phyloP scores from a whole-genome alignment of 2,888 invertebrate genomes.

The Heliconius ismenius region DNA sequence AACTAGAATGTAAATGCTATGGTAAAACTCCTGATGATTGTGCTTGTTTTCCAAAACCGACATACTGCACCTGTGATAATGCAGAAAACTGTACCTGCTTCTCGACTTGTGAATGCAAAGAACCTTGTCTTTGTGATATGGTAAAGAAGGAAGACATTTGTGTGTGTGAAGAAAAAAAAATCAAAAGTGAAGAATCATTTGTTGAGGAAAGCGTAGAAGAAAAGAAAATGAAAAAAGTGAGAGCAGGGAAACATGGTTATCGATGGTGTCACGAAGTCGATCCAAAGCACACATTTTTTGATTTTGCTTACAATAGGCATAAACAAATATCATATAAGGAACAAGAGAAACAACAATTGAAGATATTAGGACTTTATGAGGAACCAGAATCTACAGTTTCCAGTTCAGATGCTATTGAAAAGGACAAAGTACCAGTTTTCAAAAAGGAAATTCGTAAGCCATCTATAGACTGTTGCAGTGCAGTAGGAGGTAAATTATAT shows the following conservation, averaged over 20 bases:
- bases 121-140: conserved; percentile 66
- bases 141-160: conserved; percentile 52
- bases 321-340: conserved; percentile 59
- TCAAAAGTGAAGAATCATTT: conserved; percentile 51
- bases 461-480: conserved; percentile 74
- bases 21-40: conserved; percentile 51
- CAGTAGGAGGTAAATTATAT: conserved; percentile 66
- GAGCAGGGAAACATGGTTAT: conserved; percentile 69
- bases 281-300: conserved; percentile 72
- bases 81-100: conserved; percentile 66
- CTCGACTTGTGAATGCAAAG: conserved; percentile 59
- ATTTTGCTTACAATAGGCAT: conserved; percentile 66
- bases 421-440: conserved; percentile 57
- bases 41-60: conserved; percentile 57
- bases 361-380: conserved; percentile 63
- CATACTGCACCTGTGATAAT: conserved; percentile 62
- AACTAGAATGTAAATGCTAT: conserved; percentile 58
- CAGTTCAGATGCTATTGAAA: conserved; percentile 46
- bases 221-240: conserved; percentile 60
- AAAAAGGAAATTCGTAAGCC: conserved; percentile 62
- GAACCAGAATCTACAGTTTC: conserved; percentile 38
- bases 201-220: conserved; percentile 48
- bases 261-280: conserved; percentile 74
- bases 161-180: conserved; percentile 55
- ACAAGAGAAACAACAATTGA: conserved; percentile 55